A percentile compares a stretch with the other conserved stretches of the same genome.
Evolutionary conservation across 2,888 invertebrate genomes (phyloP).

Genomic region (Epistrophe grossulariae): DNA sequence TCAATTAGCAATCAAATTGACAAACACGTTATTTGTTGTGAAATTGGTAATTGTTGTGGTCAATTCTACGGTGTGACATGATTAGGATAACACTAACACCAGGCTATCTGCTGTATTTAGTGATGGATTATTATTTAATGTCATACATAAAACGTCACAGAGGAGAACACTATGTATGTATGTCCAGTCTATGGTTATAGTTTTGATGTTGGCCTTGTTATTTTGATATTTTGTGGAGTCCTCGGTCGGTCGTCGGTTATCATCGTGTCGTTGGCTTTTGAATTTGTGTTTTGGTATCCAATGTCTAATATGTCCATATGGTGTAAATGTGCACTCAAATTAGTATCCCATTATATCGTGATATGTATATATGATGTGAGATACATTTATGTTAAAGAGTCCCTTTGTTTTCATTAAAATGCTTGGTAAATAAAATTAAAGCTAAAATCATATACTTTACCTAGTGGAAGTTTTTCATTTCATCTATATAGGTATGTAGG

Average conservation of each 20-base stretch:
- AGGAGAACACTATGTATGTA: neutral
- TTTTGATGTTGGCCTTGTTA: constrained; percentile 1
- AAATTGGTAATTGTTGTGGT: constrained; percentile 68
- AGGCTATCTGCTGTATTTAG: constrained; percentile 27
- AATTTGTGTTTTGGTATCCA: constrained; percentile 5
- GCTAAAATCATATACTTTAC: constrained; percentile 9
- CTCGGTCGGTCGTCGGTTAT: neutral
- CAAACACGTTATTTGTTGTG: constrained; percentile 53
- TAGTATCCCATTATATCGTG: constrained; percentile 59
- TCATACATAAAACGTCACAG: constrained; percentile 32
- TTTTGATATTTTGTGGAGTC: constrained; percentile 32
- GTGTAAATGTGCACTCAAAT: constrained; percentile 53
- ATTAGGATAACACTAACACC: constrained; percentile 63
- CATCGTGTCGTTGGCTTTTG: constrained; percentile 13
- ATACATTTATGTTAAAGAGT: constrained; percentile 36
- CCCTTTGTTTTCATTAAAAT: neutral
- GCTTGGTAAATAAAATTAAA: neutral
- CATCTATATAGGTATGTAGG: too few species aligned
- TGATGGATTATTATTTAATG: constrained; percentile 68
- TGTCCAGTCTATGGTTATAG: neutral
- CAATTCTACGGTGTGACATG: constrained; percentile 51
- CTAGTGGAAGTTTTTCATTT: constrained; percentile 20
- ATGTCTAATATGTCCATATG: constrained; percentile 27
- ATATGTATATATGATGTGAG: neutral
- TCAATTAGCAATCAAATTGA: constrained; percentile 63